Conservation (phyloP, 2,113 vertebrate species). For the Glaucidium brasilianum region DNA sequence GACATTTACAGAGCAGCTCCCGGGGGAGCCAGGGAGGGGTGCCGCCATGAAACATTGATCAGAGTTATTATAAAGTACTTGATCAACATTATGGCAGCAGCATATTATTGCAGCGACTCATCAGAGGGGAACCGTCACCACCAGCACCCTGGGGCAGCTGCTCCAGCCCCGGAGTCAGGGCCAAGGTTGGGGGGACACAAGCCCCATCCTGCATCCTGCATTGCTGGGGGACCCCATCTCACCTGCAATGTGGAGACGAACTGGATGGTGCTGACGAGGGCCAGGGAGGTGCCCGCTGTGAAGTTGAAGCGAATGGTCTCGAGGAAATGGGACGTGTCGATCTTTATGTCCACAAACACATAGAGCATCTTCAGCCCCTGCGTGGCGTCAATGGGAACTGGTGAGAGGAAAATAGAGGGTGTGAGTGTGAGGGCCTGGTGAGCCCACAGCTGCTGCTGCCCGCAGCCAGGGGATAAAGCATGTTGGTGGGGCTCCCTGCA, state of each 20-base stretch:
- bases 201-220: fast-evolving
- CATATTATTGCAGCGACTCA: not conserved
- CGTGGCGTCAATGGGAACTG: slow-evolving; percentile 91
- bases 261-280: slow-evolving; percentile 97
- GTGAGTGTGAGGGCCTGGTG: fast-evolving
- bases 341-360: slow-evolving; percentile 96
- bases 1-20: slow-evolving; percentile 64
- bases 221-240: not conserved
- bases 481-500: not conserved
- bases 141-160: not conserved
- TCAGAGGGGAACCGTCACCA: not conserved
- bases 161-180: fast-evolving
- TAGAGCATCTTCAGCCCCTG: slow-evolving; percentile 93
- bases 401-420: not conserved
- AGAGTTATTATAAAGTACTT: slow-evolving; percentile 54
- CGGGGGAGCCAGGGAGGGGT: slow-evolving; percentile 28
- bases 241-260: slow-evolving; percentile 96
- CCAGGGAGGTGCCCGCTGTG: slow-evolving; percentile 74
- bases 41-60: slow-evolving; percentile 61
- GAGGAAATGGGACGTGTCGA: slow-evolving; percentile 90
- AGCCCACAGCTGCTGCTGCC: not conserved
- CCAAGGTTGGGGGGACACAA: not conserved
- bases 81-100: slow-evolving; percentile 30
- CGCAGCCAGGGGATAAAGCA: not conserved
- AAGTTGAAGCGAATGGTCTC: slow-evolving; percentile 94